Conservation (phyloP, 1,140 invertebrate genomes). For the Antheraea mylitta region DNA sequence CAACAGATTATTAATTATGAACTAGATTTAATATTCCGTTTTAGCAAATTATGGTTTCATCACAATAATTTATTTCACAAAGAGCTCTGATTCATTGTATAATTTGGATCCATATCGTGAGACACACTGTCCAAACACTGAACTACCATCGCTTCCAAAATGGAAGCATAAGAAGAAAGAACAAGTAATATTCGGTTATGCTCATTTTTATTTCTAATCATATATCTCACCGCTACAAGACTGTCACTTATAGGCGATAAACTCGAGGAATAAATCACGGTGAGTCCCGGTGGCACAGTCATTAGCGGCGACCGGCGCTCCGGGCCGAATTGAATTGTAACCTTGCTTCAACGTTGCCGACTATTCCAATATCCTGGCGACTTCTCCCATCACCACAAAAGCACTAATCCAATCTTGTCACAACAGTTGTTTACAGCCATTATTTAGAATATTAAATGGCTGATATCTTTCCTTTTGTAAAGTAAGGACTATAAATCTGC, state of each 20-base stretch:
- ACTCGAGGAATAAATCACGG: slow-evolving; percentile 56
- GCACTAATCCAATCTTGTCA: background rate
- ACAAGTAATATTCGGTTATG: too few species aligned
- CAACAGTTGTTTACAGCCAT: background rate
- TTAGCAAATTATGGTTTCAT: too few species aligned
- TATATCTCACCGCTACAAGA: background rate
- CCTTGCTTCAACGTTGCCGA: slow-evolving; percentile 17
- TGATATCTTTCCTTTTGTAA: background rate
- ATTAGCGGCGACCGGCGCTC: slow-evolving; percentile 49
- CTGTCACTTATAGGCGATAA: background rate
- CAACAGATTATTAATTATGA: too few species aligned
- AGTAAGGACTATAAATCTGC: background rate
- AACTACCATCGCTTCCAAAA: too few species aligned
- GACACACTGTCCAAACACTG: too few species aligned
- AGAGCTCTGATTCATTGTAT: too few species aligned
- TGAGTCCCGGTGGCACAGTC: slow-evolving; percentile 51
- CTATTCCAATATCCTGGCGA: slow-evolving; percentile 16
- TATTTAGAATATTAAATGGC: background rate
- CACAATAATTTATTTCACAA: too few species aligned
- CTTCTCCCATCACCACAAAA: background rate
- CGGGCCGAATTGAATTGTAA: slow-evolving; percentile 28
- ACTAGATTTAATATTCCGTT: too few species aligned
- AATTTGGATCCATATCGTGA: too few species aligned
- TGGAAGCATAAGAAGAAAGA: too few species aligned
- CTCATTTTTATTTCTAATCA: too few species aligned